A percentile compares a stretch with the other conserved stretches of the same genome.
phyloP scores from a whole-genome alignment of 2,888 invertebrate genomes.

The Drosophila barbarae region DNA sequence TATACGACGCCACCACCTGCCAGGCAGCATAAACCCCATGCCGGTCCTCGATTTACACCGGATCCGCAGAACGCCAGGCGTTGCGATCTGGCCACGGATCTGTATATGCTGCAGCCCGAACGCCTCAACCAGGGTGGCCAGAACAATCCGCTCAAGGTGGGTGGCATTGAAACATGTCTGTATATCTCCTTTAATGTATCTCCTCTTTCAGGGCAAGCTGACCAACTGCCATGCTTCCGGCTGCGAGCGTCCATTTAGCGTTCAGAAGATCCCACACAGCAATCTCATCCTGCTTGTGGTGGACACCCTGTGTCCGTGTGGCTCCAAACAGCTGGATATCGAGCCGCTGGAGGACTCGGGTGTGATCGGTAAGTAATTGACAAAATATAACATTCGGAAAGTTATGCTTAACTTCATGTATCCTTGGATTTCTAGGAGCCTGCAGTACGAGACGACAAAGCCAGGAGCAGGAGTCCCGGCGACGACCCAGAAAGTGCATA shows the following conservation, averaged over 20 bases:
- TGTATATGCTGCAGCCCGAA: constrained; percentile 91
- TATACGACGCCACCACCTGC: constrained; percentile 76
- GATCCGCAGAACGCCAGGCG: constrained; percentile 85
- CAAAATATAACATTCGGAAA: accelerated
- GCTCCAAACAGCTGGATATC: constrained; percentile 91
- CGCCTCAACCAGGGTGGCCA: constrained; percentile 87
- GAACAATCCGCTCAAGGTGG: constrained; percentile 89
- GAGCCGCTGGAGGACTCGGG: constrained; percentile 86
- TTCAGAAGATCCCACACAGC: constrained; percentile 93
- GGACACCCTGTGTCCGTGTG: constrained; percentile 93
- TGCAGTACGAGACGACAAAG: constrained; percentile 82
- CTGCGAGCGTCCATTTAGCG: constrained; percentile 94
- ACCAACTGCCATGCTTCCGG: constrained; percentile 93
- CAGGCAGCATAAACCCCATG: constrained; percentile 74
- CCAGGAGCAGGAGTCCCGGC: constrained; percentile 85
- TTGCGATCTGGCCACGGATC: constrained; percentile 92
- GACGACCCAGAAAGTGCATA: constrained; percentile 89
- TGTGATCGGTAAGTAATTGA: constrained; percentile 78
- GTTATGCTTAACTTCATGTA: accelerated
- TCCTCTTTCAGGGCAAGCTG: constrained; percentile 84
- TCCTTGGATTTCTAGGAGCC: constrained; percentile 70
- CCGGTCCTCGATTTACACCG: constrained; percentile 80
- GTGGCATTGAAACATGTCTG: background rate
- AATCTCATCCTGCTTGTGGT: constrained; percentile 93
- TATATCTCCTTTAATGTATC: background rate